These are phyloP conservation scores for Saxidomus purpurata DNA, from an alignment of 1,140 invertebrate species.

Conservation along the genomic window DNA sequence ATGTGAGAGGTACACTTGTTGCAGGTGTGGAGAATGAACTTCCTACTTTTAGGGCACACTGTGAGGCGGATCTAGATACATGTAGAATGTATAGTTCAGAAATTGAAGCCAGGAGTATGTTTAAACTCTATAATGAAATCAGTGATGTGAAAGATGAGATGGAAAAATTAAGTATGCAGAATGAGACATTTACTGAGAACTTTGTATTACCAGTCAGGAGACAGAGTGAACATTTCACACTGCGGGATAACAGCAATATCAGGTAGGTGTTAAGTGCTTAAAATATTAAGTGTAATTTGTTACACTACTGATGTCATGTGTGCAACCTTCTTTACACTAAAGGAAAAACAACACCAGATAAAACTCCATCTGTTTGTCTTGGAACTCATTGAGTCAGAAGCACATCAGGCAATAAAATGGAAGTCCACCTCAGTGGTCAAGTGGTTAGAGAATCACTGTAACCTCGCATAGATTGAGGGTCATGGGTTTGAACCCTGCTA, in stretches of 20 bases:
- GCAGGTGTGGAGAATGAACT: slow-evolving; percentile 34
- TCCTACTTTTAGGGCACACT: background rate
- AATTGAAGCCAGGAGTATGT: slow-evolving; percentile 32
- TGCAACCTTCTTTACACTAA: too few relatives aligned
- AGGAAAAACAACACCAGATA: too few relatives aligned
- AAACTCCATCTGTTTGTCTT: too few relatives aligned
- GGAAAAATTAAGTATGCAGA: background rate
- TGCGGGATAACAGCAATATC: background rate
- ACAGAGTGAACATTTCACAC: slow-evolving; percentile 39
- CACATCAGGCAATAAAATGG: too few relatives aligned
- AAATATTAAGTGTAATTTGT: too few relatives aligned
- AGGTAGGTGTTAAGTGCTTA: slow-evolving; percentile 12
- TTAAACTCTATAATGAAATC: background rate
- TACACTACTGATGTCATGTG: too few relatives aligned
- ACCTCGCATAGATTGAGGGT: too few relatives aligned
- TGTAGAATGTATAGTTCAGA: slow-evolving; percentile 39
- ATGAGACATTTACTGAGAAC: background rate
- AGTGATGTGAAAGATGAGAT: background rate
- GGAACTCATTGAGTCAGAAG: too few relatives aligned
- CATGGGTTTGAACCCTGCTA: too few relatives aligned
- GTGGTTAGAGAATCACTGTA: too few relatives aligned
- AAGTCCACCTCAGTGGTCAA: too few relatives aligned
- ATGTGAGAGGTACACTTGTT: slow-evolving; percentile 17
- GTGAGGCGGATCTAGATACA: background rate
- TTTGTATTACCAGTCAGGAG: slow-evolving; percentile 38